Percentiles rank a stretch among this genome's conserved stretches.
These are phyloP conservation scores for Cricetomys ansorgei DNA, from an alignment of 2,113 vertebrate species.

Conservation along the genomic window DNA sequence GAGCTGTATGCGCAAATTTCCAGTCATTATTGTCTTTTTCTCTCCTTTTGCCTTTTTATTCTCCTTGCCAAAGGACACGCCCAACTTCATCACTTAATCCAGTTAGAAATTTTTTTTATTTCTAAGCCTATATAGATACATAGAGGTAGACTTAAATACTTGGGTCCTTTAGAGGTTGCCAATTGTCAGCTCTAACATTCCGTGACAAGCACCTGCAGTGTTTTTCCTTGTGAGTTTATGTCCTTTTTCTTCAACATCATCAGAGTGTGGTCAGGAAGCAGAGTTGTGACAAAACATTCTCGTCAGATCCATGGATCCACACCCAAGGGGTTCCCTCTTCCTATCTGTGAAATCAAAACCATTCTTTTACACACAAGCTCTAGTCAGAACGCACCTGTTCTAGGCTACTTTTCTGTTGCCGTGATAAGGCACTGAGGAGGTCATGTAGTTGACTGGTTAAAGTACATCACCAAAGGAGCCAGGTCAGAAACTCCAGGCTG, in stretches of 20 bases:
- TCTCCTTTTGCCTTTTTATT: not conserved
- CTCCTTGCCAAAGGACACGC: not conserved
- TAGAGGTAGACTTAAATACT: not conserved
- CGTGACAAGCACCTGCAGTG: not conserved
- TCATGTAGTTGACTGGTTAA: not conserved
- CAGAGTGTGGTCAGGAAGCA: not conserved
- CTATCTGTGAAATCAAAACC: not conserved
- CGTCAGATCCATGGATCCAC: not conserved
- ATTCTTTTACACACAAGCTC: not conserved
- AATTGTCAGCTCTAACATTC: not conserved
- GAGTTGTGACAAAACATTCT: not conserved
- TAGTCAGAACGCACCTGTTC: not conserved
- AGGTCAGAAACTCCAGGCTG: not conserved
- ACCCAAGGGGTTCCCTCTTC: not conserved
- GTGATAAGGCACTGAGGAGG: not conserved
- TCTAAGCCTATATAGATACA: not conserved
- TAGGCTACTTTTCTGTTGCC: not conserved
- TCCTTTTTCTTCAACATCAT: not conserved
- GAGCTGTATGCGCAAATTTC: not conserved
- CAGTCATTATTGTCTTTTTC: not conserved
- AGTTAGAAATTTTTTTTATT: conserved; percentile 28
- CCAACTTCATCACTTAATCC: not conserved
- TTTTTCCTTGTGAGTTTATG: not conserved
- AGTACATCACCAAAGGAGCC: not conserved
- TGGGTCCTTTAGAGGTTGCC: not conserved